Evolutionary conservation across 2,888 invertebrate species (phyloP).

Genomic region (Caenorhabditis virilis): DNA sequence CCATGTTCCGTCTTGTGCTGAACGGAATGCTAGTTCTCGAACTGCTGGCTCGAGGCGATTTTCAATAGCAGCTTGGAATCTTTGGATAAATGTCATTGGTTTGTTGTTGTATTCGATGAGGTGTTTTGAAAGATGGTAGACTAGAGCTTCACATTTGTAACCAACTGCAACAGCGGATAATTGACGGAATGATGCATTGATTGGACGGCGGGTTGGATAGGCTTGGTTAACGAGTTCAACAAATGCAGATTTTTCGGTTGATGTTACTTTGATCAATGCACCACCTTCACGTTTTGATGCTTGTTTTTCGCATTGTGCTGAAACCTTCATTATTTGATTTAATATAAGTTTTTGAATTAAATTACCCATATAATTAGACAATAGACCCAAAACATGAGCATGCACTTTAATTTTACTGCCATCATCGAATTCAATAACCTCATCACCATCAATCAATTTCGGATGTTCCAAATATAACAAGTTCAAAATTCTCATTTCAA

Average conservation of each 20-base stretch:
- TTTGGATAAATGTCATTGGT: slow-evolving; percentile 32
- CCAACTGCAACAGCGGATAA: slow-evolving; percentile 42
- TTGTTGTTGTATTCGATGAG: slow-evolving; percentile 42
- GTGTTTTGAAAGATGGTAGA: slow-evolving; percentile 37
- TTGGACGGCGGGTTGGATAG: slow-evolving; percentile 51
- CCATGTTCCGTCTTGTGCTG: slow-evolving; percentile 45
- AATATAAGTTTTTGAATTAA: neutral
- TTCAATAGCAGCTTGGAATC: slow-evolving; percentile 31
- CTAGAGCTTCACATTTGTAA: slow-evolving; percentile 35
- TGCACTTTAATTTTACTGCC: slow-evolving; percentile 35
- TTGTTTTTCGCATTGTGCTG: slow-evolving; percentile 26
- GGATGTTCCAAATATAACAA: slow-evolving; percentile 43
- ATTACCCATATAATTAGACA: slow-evolving; percentile 44
- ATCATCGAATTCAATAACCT: slow-evolving; percentile 45
- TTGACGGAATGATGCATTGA: slow-evolving; percentile 46
- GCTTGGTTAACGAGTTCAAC: slow-evolving; percentile 49
- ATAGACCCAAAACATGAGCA: slow-evolving; percentile 37
- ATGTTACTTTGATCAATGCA: slow-evolving; percentile 20
- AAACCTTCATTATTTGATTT: too few relatives aligned
- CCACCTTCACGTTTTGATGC: slow-evolving; percentile 12
- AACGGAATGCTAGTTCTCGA: slow-evolving; percentile 30
- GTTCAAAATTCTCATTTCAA: slow-evolving; percentile 41
- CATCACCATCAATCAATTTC: slow-evolving; percentile 43
- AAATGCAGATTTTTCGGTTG: slow-evolving; percentile 35
- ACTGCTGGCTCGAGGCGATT: slow-evolving; percentile 37